These are phyloP conservation scores for Oostethus manadensis DNA, from an alignment of 2,113 vertebrate genomes.

Conservation along the genomic window DNA sequence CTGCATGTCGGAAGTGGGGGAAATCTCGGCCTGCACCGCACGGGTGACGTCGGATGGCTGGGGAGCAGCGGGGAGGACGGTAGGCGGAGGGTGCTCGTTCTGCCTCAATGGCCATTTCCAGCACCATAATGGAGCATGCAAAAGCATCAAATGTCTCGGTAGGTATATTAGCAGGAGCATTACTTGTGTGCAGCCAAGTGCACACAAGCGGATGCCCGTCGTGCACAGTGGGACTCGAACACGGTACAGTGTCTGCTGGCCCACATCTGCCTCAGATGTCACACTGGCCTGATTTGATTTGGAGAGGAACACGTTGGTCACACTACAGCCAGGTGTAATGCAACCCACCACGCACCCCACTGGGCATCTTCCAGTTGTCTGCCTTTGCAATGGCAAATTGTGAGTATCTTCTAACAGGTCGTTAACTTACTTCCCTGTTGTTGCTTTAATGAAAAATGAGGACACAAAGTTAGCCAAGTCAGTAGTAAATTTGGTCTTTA, in stretches of 20 bases:
- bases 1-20: slow-evolving; percentile 37
- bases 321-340: not conserved
- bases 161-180: not conserved
- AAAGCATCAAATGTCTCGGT: not conserved
- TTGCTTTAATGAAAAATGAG: too few species aligned
- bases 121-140: not conserved
- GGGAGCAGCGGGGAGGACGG: not conserved
- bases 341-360: too few species aligned
- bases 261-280: slow-evolving; percentile 23
- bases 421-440: too few species aligned
- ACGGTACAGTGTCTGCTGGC: slow-evolving; percentile 13
- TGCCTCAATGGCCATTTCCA: slow-evolving; percentile 8
- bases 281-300: slow-evolving; percentile 42
- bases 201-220: slow-evolving; percentile 25
- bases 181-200: not conserved
- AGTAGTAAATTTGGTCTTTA: too few species aligned
- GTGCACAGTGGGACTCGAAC: slow-evolving; percentile 8
- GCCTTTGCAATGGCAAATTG: too few species aligned
- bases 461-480: too few species aligned
- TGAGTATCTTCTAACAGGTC: too few species aligned
- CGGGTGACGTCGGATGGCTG: slow-evolving; percentile 38
- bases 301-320: slow-evolving; percentile 20
- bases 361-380: too few species aligned
- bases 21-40: slow-evolving; percentile 47
- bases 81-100: not conserved